Conservation (phyloP, 2,113 vertebrate species). For the Cheirogaleus medius region DNA sequence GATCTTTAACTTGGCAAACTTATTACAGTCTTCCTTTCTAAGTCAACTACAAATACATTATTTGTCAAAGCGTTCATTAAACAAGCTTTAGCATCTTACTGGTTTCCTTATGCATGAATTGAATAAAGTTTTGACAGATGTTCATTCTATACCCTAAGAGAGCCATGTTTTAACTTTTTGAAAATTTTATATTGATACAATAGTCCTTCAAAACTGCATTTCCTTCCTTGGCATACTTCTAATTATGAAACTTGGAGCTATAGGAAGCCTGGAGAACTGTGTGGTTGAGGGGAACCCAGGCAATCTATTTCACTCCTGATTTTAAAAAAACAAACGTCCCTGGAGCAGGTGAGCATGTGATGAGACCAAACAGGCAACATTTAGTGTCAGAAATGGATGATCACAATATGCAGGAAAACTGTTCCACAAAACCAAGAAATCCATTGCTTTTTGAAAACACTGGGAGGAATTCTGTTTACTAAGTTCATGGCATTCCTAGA, state of each 20-base stretch:
- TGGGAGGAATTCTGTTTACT: background rate
- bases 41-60: background rate
- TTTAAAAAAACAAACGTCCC: background rate
- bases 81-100: background rate
- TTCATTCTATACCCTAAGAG: background rate
- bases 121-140: background rate
- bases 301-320: background rate
- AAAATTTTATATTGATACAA: background rate
- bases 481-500: background rate
- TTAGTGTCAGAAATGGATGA: background rate
- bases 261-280: background rate
- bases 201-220: background rate
- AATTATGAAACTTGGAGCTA: background rate
- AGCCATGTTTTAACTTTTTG: background rate
- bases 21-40: background rate
- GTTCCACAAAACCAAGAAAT: background rate
- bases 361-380: too few relatives aligned
- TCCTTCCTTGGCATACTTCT: background rate
- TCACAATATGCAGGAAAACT: background rate
- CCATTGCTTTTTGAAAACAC: background rate
- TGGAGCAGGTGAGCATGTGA: background rate
- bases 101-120: background rate
- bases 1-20: constrained; percentile 3
- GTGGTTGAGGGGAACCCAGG: background rate
- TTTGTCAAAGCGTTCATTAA: background rate